Conservation (phyloP, 2,888 invertebrate species). For the Muscina levida region DNA sequence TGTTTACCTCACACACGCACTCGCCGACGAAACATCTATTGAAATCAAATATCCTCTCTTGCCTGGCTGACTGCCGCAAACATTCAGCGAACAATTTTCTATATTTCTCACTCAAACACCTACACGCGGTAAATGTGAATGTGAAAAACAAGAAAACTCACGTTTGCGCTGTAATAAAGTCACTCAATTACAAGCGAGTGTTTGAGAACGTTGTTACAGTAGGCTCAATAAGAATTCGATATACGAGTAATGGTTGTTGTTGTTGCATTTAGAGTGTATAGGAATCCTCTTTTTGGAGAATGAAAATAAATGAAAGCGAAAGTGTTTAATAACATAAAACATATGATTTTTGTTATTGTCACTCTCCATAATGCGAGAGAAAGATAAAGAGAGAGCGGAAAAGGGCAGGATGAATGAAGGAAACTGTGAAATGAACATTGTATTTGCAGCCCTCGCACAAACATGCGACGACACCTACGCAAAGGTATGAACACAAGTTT, state of each 20-base stretch:
- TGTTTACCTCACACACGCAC: neutral
- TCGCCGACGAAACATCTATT: no score
- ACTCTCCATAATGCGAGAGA: no score
- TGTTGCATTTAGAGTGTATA: constrained; percentile 36
- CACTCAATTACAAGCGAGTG: no score
- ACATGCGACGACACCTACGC: constrained; percentile 58
- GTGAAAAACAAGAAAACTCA: constrained; percentile 29
- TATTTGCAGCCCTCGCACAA: neutral
- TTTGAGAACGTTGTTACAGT: constrained; percentile 4
- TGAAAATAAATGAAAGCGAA: constrained; percentile 29
- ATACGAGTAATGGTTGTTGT: constrained; percentile 33
- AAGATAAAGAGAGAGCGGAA: no score
- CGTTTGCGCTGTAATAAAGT: constrained; percentile 48
- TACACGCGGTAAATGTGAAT: neutral
- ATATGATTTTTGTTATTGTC: constrained; percentile 64
- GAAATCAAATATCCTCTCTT: no score
- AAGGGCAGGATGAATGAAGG: no score
- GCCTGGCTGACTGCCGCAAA: no score
- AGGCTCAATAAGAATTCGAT: constrained; percentile 37
- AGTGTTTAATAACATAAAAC: constrained; percentile 43
- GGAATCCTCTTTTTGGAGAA: constrained; percentile 28
- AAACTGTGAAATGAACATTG: neutral
- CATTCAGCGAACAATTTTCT: neutral
- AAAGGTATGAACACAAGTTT: constrained; percentile 25
- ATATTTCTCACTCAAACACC: neutral